These are phyloP conservation scores for Sebastes fasciatus DNA, from an alignment of 2,113 vertebrate species.

Conservation along the genomic window DNA sequence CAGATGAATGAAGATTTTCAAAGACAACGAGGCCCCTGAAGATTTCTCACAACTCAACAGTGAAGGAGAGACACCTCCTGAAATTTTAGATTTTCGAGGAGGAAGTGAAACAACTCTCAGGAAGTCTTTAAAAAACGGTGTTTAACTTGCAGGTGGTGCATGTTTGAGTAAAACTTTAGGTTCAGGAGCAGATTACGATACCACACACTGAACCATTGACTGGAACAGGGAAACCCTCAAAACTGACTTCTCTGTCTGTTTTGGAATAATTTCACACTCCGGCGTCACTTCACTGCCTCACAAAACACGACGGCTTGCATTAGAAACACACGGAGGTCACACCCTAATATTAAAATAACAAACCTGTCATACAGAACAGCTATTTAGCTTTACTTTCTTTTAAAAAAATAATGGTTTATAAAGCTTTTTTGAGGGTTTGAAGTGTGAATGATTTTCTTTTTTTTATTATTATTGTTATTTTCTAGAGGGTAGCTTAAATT, in stretches of 20 bases:
- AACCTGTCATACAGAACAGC: not conserved
- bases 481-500: too few relatives aligned
- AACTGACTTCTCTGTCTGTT: slow-evolving; percentile 22
- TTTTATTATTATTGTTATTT: too few relatives aligned
- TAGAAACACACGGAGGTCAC: not conserved
- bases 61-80: not conserved
- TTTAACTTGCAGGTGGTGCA: slow-evolving; percentile 33
- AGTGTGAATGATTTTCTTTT: too few relatives aligned
- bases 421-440: too few relatives aligned
- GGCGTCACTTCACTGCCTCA: not conserved
- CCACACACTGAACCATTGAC: not conserved
- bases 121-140: slow-evolving; percentile 55
- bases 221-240: slow-evolving; percentile 33
- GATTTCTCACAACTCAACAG: not conserved
- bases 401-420: too few relatives aligned
- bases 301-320: not conserved
- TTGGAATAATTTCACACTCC: slow-evolving; percentile 38
- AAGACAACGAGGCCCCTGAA: not conserved
- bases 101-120: slow-evolving; percentile 68
- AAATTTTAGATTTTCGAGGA: not conserved
- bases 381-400: not conserved
- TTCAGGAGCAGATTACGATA: not conserved
- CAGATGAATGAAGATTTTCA: not conserved
- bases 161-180: slow-evolving; percentile 7
- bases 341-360: not conserved